Evolutionary conservation across 2,113 vertebrate species (phyloP).

Genomic region (Hydrochoerus hydrochaeris): DNA sequence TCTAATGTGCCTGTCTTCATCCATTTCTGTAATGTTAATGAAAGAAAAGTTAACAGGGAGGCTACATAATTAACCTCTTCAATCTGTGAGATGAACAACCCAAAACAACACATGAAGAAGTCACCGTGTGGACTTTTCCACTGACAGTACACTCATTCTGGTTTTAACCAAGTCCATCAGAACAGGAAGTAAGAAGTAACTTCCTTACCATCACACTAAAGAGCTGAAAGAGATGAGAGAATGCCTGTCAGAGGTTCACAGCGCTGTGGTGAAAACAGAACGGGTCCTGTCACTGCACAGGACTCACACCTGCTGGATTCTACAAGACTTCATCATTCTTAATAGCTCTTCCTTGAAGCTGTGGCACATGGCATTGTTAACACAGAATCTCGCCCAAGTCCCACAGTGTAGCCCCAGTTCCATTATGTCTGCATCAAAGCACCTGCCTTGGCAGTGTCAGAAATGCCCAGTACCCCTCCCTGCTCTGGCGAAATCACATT

Average conservation of each 20-base stretch:
- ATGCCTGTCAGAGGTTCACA: neutral
- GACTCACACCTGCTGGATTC: neutral
- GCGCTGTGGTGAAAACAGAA: neutral
- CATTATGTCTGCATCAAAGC: neutral
- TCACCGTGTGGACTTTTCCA: neutral
- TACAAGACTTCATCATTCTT: neutral
- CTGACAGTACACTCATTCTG: neutral
- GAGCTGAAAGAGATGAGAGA: neutral
- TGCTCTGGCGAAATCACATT: neutral
- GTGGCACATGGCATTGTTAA: neutral
- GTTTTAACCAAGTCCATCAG: neutral
- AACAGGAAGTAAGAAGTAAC: constrained; percentile 41
- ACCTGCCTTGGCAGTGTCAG: neutral
- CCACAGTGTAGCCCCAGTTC: neutral
- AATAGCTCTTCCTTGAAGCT: neutral
- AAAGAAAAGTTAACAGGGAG: neutral
- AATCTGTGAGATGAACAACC: neutral
- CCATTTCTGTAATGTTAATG: neutral
- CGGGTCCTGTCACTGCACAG: neutral
- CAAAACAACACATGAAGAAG: neutral
- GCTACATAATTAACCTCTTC: neutral
- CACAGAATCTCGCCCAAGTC: neutral
- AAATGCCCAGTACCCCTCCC: neutral
- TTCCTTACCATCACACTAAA: neutral
- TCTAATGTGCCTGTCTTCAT: neutral